Conservation (phyloP, 2,797 vertebrate species). For the Melanotaenia nigrans region DNA sequence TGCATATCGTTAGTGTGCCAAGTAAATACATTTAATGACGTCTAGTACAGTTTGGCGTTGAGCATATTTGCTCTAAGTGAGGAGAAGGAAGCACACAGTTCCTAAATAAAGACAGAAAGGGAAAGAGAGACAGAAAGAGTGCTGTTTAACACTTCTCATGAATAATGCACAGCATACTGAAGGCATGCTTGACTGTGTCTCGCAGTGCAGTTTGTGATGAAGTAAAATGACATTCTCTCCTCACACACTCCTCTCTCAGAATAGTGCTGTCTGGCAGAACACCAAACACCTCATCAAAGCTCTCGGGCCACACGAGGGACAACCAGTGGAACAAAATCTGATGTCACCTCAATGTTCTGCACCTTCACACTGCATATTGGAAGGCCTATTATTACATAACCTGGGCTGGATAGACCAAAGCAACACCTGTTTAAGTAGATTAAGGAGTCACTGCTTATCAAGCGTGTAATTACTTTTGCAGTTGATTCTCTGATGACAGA, state of each 20-base stretch:
- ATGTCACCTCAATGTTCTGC: conserved; percentile 56
- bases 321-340: conserved; percentile 58
- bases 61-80: conserved; percentile 30
- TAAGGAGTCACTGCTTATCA: conserved; percentile 28
- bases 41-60: conserved; percentile 14
- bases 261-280: conserved; percentile 43
- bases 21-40: conserved; percentile 21
- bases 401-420: conserved; percentile 27
- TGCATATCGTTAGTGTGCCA: neutral
- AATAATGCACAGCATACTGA: conserved; percentile 61
- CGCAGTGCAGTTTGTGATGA: conserved; percentile 57
- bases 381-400: conserved; percentile 38
- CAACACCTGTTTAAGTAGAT: conserved; percentile 55
- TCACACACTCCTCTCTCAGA: conserved; percentile 47
- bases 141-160: conserved; percentile 50
- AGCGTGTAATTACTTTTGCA: conserved; percentile 19
- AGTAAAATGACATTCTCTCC: conserved; percentile 59
- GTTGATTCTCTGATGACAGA: neutral
- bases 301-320: conserved; percentile 34
- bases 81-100: conserved; percentile 24
- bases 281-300: conserved; percentile 69
- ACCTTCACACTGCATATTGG: conserved; percentile 30
- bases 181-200: conserved; percentile 53
- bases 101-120: conserved; percentile 33
- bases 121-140: conserved; percentile 16